These are phyloP conservation scores for Luffia ferchaultella DNA, from an alignment of 2,888 invertebrate species.

Conservation along the genomic window DNA sequence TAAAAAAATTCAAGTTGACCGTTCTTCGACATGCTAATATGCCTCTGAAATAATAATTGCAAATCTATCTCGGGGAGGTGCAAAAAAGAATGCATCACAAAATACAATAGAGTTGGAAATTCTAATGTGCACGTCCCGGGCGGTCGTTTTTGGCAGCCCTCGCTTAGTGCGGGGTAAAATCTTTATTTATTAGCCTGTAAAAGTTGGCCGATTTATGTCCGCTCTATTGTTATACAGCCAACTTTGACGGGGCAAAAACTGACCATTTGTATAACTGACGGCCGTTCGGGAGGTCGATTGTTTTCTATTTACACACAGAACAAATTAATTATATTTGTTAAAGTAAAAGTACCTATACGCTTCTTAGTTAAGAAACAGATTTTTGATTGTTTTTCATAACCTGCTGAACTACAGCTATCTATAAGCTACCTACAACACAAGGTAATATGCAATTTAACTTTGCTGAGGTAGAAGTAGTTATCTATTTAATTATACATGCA, in stretches of 20 bases:
- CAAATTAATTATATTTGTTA: background rate
- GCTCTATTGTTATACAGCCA: constrained; percentile 1
- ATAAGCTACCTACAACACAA: no score
- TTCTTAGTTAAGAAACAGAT: no score
- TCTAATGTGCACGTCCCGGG: constrained; percentile 54
- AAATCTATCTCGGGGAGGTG: constrained; percentile 45
- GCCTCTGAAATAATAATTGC: constrained; percentile 36
- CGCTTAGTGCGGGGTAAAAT: constrained; percentile 46
- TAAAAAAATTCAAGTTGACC: no score
- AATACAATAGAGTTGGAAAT: constrained; percentile 53
- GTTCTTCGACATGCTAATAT: constrained; percentile 12
- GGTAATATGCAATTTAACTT: no score
- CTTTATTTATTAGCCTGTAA: constrained; percentile 64
- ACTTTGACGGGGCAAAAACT: background rate
- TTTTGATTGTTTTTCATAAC: no score
- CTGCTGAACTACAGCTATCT: no score
- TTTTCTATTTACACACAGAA: background rate
- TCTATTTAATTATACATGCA: no score
- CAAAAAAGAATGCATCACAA: constrained; percentile 61
- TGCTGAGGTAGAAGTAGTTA: no score
- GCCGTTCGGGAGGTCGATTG: background rate
- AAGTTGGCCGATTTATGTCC: constrained; percentile 44
- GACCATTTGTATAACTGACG: background rate
- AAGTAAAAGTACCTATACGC: no score
- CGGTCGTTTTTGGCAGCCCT: constrained; percentile 52